phyloP scores from a whole-genome alignment of 1,140 invertebrate species.

The Phocides pigmalion region DNA sequence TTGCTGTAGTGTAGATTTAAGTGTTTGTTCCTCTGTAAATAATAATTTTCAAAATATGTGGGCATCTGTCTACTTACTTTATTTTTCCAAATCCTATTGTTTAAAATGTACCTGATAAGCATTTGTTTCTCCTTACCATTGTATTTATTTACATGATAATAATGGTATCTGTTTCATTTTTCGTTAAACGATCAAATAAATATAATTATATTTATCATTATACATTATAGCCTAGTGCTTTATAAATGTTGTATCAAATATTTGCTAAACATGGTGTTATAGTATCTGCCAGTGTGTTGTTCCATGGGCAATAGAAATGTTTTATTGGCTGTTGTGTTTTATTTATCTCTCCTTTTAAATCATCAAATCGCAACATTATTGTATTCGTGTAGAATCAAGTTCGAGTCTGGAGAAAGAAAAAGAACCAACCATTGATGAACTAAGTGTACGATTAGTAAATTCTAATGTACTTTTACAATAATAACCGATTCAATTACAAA shows the following conservation, averaged over 20 bases:
- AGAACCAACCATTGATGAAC: too few relatives aligned
- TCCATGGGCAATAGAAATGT: constrained; percentile 28
- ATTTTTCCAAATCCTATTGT: constrained; percentile 4
- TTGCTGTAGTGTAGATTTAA: not conserved
- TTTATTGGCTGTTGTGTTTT: constrained; percentile 24
- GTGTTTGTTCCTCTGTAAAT: constrained; percentile 1
- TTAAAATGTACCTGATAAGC: constrained; percentile 24
- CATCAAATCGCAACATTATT: too few relatives aligned
- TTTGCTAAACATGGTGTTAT: constrained; percentile 24
- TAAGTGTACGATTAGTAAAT: too few relatives aligned
- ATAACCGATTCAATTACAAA: too few relatives aligned
- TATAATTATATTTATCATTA: constrained; percentile 6
- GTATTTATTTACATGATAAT: constrained; percentile 19
- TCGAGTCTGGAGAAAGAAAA: too few relatives aligned
- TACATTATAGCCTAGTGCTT: constrained; percentile 14
- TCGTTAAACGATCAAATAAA: constrained; percentile 18
- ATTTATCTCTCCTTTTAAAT: not conserved
- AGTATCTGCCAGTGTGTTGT: constrained; percentile 22
- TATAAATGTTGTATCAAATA: constrained; percentile 17
- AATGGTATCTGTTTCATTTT: constrained; percentile 17
- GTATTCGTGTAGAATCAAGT: too few relatives aligned
- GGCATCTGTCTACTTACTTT: not conserved
- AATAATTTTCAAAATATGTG: constrained; percentile 13
- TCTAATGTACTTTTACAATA: too few relatives aligned
- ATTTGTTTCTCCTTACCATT: constrained; percentile 2